Percentiles rank a stretch among this genome's conserved stretches.
Conservation (phyloP, 92 coral and sea anemone species). For the Phenganax subtilis region DNA sequence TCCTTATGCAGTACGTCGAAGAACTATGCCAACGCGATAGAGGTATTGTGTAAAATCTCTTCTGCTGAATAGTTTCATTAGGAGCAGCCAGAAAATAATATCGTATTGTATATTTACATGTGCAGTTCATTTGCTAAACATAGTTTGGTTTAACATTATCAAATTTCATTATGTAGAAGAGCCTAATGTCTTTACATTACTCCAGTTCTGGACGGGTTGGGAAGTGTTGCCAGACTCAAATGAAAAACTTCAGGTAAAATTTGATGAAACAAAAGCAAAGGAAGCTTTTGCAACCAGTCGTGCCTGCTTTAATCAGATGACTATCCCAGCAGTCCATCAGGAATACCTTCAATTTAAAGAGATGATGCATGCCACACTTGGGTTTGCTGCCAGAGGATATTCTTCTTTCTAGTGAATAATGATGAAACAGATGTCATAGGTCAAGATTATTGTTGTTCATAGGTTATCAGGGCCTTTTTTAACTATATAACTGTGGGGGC, state of each 20-base stretch:
- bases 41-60: slow-evolving; percentile 1
- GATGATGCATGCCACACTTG: slow-evolving; percentile 6
- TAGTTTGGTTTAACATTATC: background rate
- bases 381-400: slow-evolving; percentile 16
- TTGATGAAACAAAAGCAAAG: background rate
- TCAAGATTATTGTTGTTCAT: background rate
- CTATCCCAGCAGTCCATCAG: slow-evolving; percentile 14
- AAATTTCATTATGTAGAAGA: slow-evolving; percentile 3
- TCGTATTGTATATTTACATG: background rate
- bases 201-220: slow-evolving; percentile 13
- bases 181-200: background rate
- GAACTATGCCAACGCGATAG: background rate
- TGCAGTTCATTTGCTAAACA: background rate
- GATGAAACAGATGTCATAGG: background rate
- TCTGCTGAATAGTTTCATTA: too few relatives aligned
- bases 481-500: background rate
- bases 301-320: slow-evolving; percentile 3
- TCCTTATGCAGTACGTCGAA: slow-evolving; percentile 8
- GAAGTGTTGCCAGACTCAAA: slow-evolving; percentile 12
- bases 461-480: background rate
- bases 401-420: background rate
- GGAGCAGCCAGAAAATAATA: background rate
- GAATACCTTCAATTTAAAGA: slow-evolving; percentile 2
- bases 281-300: slow-evolving; percentile 2
- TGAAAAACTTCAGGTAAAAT: slow-evolving; percentile 7